Percentiles rank a stretch among this genome's conserved stretches.
Conservation (phyloP, 2,113 vertebrate genomes). For the Limanda limanda region DNA sequence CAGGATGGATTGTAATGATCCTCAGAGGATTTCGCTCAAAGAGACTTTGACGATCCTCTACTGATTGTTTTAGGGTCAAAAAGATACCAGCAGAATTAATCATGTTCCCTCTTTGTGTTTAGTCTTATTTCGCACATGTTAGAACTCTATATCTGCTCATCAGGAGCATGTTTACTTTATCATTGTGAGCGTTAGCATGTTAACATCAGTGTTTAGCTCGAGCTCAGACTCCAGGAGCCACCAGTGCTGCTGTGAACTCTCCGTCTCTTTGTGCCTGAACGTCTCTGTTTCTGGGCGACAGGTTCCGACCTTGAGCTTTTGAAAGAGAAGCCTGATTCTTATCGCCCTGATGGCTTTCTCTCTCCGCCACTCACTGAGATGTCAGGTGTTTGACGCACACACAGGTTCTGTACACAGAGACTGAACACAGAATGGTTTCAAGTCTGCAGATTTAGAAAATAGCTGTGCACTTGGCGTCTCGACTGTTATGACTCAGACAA, state of each 20-base stretch:
- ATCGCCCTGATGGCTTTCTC: neutral
- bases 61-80: no score
- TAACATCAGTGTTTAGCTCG: no score
- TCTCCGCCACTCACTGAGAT: neutral
- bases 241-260: no score
- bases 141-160: no score
- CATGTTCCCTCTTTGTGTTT: no score
- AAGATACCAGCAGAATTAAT: no score
- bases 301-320: neutral
- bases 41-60: no score
- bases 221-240: no score
- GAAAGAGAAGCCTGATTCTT: slow-evolving; percentile 17
- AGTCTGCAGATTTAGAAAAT: slow-evolving; percentile 24
- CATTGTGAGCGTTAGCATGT: no score
- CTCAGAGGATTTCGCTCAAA: neutral
- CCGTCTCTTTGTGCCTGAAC: neutral
- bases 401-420: no score
- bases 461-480: slow-evolving; percentile 43
- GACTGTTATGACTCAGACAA: slow-evolving; percentile 21
- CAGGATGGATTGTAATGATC: neutral
- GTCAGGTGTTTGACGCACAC: neutral
- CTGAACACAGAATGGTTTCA: slow-evolving; percentile 13
- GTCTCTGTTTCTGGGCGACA: neutral
- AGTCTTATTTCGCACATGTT: no score
- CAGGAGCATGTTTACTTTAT: no score